Base-by-base conservation (phyloP, 2,888 invertebrate genomes). In the Drosophila birchii region DNA sequence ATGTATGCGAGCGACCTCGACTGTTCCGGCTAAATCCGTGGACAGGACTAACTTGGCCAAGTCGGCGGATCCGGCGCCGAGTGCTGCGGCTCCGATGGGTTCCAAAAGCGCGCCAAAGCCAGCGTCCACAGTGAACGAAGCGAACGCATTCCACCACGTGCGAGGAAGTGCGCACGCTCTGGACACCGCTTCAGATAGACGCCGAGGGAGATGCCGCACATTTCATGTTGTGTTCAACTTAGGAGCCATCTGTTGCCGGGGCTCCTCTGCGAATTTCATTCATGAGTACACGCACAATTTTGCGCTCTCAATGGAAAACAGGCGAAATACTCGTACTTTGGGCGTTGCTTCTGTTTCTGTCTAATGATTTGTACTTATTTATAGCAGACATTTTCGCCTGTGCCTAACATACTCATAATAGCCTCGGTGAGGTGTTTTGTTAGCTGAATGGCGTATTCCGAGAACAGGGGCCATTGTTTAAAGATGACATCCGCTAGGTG, bases 61-160 rank as follows among this genome's bases (percentile, higher is more conserved):
- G 63, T 47, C 54, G 59, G 51, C 53, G 60, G 59, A 64, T 57
- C 78, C 80, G 78, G 78, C 79, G 56, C 59, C 53, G 51, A 71
- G 66, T 60, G 58, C 73, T 39, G 54, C 41, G 39, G n/a, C 44
- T 23, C 32, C 36, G 62, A 75, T 34, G 38, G 16, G n/a, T 20
- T 54, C 53, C 60, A 75, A 81, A 82, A 75, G 71, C 80, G 86
- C 86, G 86, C 80, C 75, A 84, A 79, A 64, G 53, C 45, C 16
- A 20, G 4, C 29, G 60, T 34, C 69, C 77, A 75, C 71, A 67
- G 32, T 16, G 23, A 68, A 70, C 54, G 26, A 34, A 53, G 41
- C 41, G 39, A 70, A 74, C 60, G 41, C 56, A 54, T 29, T 47
- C 88, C 86, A 88, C 88, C 86, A 86, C 67, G 88, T 88, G 87